Evolutionary conservation across 2,797 vertebrate genomes (phyloP).

Genomic region (Danio kyathit): DNA sequence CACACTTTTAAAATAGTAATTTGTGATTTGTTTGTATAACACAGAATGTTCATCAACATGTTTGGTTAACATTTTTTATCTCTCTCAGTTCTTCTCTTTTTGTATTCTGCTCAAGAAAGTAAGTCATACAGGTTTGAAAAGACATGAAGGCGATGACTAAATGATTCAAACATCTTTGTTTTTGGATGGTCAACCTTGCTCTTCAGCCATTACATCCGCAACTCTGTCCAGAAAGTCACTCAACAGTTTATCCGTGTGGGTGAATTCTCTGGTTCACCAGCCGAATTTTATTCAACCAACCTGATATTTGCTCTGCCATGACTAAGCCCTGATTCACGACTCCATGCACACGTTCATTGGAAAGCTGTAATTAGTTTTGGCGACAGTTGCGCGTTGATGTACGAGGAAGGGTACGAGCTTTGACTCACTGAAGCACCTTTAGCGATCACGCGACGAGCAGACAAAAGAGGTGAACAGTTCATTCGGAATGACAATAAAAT

Average conservation of each 20-base stretch:
- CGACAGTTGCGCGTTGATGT: not conserved
- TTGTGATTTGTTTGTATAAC: too few species aligned
- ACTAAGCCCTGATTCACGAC: conserved; percentile 18
- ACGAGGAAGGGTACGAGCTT: not conserved
- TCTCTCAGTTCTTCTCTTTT: not conserved
- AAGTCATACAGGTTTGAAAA: not conserved
- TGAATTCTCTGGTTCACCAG: not conserved
- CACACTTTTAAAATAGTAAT: too few species aligned
- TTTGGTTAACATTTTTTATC: not conserved
- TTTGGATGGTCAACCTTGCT: not conserved
- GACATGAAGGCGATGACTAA: not conserved
- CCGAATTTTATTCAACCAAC: conserved; percentile 6
- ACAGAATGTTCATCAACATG: not conserved
- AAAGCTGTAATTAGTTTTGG: conserved; percentile 23
- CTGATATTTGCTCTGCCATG: conserved; percentile 17
- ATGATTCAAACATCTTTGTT: not conserved
- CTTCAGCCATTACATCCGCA: not conserved
- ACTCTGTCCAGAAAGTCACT: not conserved
- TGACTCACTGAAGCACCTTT: conserved; percentile 8
- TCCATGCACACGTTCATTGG: conserved; percentile 10
- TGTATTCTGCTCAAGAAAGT: not conserved
- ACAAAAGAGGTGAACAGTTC: conserved; percentile 14
- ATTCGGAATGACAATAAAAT: conserved; percentile 34
- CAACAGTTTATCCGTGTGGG: not conserved
- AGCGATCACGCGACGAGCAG: not conserved